Evolutionary conservation across 2,888 invertebrate genomes (phyloP).

Genomic region (Euproctis similis): DNA sequence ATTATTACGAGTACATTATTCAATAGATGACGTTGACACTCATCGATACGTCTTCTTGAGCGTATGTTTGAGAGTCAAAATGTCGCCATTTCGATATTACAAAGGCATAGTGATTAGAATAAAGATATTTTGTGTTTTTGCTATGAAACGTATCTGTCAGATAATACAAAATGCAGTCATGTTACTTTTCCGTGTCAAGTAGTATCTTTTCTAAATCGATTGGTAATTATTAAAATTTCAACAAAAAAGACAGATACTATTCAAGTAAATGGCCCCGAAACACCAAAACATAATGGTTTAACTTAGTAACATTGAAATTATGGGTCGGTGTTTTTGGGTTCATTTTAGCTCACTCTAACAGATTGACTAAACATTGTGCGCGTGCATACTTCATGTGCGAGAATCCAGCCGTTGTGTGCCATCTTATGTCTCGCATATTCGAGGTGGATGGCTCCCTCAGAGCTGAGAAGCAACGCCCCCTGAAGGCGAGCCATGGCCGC

Average conservation of each 20-base stretch:
- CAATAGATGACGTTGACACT: slow-evolving; percentile 25
- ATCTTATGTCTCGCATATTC: slow-evolving; percentile 99
- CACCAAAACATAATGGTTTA: background rate
- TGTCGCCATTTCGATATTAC: too few relatives aligned
- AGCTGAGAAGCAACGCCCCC: slow-evolving; percentile 96
- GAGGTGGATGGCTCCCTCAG: slow-evolving; percentile 97
- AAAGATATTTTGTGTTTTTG: too few relatives aligned
- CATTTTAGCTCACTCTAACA: background rate
- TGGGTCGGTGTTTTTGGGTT: background rate
- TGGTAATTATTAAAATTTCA: too few relatives aligned
- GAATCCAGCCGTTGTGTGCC: slow-evolving; percentile 82
- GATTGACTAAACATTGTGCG: slow-evolving; percentile 35
- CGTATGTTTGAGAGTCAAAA: slow-evolving; percentile 12
- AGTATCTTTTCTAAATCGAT: too few relatives aligned
- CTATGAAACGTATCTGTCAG: too few relatives aligned
- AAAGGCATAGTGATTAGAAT: too few relatives aligned
- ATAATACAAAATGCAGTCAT: too few relatives aligned
- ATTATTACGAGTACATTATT: slow-evolving; percentile 23
- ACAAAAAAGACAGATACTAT: slow-evolving; percentile 3
- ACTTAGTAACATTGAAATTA: background rate
- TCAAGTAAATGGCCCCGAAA: slow-evolving; percentile 2
- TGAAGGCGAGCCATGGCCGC: slow-evolving; percentile 95
- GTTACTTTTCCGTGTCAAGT: too few relatives aligned
- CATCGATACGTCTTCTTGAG: too few relatives aligned
- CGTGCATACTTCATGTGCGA: slow-evolving; percentile 74